These are phyloP conservation scores for Ptyas mucosa DNA, from an alignment of 2,113 vertebrate species.

Conservation along the genomic window DNA sequence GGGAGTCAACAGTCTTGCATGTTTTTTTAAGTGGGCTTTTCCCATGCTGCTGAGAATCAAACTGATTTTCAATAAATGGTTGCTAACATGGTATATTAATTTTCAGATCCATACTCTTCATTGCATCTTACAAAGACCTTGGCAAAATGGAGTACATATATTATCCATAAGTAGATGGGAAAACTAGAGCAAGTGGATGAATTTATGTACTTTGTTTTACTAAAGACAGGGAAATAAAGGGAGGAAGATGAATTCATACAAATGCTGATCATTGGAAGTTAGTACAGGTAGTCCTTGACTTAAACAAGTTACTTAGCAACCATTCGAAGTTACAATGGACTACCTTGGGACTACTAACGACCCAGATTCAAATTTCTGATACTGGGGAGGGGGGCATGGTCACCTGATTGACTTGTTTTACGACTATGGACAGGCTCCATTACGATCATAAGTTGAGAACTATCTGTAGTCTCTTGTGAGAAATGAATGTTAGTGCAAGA, in stretches of 20 bases:
- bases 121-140: background rate
- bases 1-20: background rate
- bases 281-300: background rate
- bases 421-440: background rate
- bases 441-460: background rate
- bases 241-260: background rate
- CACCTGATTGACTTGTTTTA: background rate
- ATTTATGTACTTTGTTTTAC: background rate
- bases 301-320: background rate
- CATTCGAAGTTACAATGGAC: background rate
- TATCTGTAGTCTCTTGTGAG: background rate
- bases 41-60: background rate
- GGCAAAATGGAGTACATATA: background rate
- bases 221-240: background rate
- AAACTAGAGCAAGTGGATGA: background rate
- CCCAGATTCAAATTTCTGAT: background rate
- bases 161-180: background rate
- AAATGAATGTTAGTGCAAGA: background rate
- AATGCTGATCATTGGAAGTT: background rate
- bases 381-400: background rate
- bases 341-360: background rate
- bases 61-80: background rate
- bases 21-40: background rate
- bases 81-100: background rate
- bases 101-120: background rate